A percentile compares a stretch with the other conserved stretches of the same genome.
These are phyloP conservation scores for Apolygus lucorum DNA, from an alignment of 1,140 invertebrate species.

Conservation along the genomic window DNA sequence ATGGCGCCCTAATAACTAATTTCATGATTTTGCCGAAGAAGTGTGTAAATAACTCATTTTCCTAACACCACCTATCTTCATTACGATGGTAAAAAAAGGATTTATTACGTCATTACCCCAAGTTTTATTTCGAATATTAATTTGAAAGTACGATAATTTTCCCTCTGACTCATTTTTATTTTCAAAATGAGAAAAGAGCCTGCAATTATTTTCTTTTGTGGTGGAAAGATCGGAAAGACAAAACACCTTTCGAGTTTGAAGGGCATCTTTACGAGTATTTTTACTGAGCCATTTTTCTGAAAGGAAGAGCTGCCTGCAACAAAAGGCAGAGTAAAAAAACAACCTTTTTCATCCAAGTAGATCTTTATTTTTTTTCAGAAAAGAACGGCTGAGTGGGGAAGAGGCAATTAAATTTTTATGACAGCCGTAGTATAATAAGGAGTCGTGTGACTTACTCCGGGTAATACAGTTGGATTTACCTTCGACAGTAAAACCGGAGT, in stretches of 20 bases:
- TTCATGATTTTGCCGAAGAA: no score
- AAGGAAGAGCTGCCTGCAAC: not conserved
- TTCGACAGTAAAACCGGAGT: not conserved
- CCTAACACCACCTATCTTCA: no score
- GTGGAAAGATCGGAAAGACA: not conserved
- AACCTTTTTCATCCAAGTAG: not conserved
- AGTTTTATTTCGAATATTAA: no score
- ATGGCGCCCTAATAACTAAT: no score
- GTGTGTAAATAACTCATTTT: no score
- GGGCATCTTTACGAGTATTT: not conserved
- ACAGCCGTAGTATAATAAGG: not conserved
- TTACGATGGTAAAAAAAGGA: no score
- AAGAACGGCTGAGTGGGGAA: not conserved
- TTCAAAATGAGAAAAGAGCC: no score
- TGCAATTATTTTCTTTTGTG: no score
- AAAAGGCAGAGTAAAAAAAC: not conserved
- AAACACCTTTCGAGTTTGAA: not conserved
- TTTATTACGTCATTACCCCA: no score
- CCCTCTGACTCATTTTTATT: no score
- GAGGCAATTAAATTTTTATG: not conserved
- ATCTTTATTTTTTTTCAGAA: not conserved
- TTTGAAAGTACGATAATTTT: no score
- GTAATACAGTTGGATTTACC: not conserved
- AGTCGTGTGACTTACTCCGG: not conserved
- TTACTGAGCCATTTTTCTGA: not conserved